A percentile compares a stretch with the other conserved stretches of the same genome.
phyloP scores from a whole-genome alignment of 2,113 vertebrate genomes.

The Xenus cinereus region DNA sequence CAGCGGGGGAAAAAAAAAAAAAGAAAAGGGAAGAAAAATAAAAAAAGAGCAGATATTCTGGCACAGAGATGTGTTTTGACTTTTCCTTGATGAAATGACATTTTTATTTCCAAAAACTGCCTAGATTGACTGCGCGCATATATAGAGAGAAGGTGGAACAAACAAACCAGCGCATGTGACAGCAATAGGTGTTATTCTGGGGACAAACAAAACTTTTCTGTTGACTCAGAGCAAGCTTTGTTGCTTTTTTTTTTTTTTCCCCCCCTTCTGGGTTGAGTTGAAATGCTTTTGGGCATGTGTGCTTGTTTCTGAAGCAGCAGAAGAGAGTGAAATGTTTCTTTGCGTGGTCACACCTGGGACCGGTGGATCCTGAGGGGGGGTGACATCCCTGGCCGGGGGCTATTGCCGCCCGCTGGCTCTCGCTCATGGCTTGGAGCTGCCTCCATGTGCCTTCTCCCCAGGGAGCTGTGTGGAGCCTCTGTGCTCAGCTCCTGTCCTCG shows the following conservation, averaged over 20 bases:
- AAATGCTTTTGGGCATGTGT: not conserved
- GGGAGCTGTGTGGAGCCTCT: not conserved
- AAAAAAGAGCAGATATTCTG: not conserved
- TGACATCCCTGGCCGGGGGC: not conserved
- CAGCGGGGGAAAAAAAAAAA: not conserved
- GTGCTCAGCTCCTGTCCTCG: not conserved
- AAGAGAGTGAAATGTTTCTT: not conserved
- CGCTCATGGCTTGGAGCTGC: not conserved
- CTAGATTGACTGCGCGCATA: not conserved
- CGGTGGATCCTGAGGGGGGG: not conserved
- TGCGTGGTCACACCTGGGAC: not conserved
- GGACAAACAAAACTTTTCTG: not conserved
- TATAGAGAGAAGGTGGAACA: conserved; percentile 44
- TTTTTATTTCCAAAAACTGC: conserved; percentile 54
- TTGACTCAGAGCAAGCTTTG: not conserved
- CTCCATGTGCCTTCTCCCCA: not conserved
- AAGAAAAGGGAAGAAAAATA: no score
- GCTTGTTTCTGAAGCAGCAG: not conserved
- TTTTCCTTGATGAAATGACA: conserved; percentile 41
- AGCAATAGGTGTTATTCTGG: conserved; percentile 41
- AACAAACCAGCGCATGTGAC: conserved; percentile 5
- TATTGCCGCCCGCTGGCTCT: not conserved
- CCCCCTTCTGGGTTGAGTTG: not conserved
- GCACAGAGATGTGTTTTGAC: conserved; percentile 37
- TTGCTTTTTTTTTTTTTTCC: not conserved